Evolutionary conservation across 2,888 invertebrate species (phyloP).

Genomic region (Deroplatys truncata): DNA sequence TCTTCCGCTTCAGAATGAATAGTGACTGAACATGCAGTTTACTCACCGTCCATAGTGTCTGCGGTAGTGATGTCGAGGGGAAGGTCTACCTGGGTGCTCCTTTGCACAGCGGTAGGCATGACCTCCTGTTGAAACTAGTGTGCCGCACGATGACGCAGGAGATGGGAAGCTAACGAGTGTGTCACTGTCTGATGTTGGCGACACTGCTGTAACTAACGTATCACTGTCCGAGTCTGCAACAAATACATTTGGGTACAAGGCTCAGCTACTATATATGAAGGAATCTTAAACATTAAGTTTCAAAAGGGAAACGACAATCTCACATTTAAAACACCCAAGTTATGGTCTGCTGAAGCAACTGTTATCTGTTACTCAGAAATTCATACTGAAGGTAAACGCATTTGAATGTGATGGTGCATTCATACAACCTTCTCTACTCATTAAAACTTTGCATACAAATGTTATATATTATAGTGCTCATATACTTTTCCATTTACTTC

Average conservation of each 20-base stretch:
- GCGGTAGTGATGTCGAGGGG: neutral
- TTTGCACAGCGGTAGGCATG: conserved; percentile 52
- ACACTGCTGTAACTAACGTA: conserved; percentile 40
- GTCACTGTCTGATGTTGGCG: conserved; percentile 36
- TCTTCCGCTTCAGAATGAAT: too few relatives aligned
- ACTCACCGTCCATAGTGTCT: neutral
- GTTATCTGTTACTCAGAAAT: too few relatives aligned
- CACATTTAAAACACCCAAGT: too few relatives aligned
- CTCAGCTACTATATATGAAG: neutral
- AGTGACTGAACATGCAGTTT: neutral
- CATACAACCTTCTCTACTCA: too few relatives aligned
- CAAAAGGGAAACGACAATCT: too few relatives aligned
- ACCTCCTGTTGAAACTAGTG: conserved; percentile 52
- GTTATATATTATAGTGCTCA: too few relatives aligned
- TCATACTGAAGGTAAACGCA: too few relatives aligned
- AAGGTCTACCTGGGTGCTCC: conserved; percentile 35
- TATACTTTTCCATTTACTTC: too few relatives aligned
- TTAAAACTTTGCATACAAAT: too few relatives aligned
- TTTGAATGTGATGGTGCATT: too few relatives aligned
- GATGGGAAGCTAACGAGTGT: conserved; percentile 41
- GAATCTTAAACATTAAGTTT: too few relatives aligned
- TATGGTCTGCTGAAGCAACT: too few relatives aligned
- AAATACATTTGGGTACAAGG: neutral
- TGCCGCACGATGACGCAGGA: conserved; percentile 52
- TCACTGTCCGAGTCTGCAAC: conserved; percentile 48